phyloP scores from a whole-genome alignment of 2,797 vertebrate genomes.

The Gymnoscopelus braueri region DNA sequence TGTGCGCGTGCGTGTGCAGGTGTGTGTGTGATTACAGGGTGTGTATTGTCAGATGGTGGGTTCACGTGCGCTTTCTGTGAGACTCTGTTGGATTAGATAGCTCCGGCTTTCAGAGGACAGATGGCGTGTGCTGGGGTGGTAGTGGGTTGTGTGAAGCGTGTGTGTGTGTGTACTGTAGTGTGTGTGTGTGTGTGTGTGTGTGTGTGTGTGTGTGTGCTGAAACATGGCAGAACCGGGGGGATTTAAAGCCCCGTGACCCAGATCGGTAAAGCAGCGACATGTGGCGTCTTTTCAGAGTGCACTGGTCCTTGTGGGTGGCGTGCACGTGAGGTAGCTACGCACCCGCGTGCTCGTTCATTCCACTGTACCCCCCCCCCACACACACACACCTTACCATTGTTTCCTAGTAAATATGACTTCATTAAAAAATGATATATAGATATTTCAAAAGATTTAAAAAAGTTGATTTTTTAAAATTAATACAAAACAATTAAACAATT shows the following conservation, averaged over 20 bases:
- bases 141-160: constrained; percentile 17
- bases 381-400: too few relatives aligned
- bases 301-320: too few relatives aligned
- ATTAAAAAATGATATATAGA: too few relatives aligned
- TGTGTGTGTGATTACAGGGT: constrained; percentile 17
- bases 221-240: constrained; percentile 59
- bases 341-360: too few relatives aligned
- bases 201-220: constrained; percentile 1
- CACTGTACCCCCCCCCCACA: too few relatives aligned
- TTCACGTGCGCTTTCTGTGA: constrained; percentile 65
- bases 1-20: not conserved
- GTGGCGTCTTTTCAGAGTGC: constrained; percentile 16
- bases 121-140: constrained; percentile 74
- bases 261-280: constrained; percentile 34
- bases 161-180: constrained; percentile 21
- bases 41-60: constrained; percentile 52
- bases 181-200: constrained; percentile 13
- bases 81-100: constrained; percentile 75
- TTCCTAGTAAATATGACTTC: too few relatives aligned
- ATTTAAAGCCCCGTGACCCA: constrained; percentile 78
- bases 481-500: too few relatives aligned
- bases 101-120: constrained; percentile 73
- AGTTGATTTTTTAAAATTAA: too few relatives aligned
- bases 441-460: too few relatives aligned
- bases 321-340: too few relatives aligned